Evolutionary conservation across 1,140 invertebrate genomes (phyloP).

Genomic region (Agrypnia vestita): DNA sequence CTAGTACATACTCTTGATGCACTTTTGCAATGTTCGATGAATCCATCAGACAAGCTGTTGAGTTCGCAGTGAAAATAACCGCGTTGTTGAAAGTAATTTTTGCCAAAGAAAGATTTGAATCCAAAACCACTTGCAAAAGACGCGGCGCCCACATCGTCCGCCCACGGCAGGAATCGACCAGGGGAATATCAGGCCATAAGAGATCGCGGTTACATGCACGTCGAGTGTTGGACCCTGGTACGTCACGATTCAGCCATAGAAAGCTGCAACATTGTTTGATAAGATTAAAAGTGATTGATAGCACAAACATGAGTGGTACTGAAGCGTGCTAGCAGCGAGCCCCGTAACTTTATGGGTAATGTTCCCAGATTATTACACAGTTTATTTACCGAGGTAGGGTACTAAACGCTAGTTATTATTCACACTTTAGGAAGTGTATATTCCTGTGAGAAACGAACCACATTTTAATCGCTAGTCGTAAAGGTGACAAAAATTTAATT

Average conservation of each 20-base stretch:
- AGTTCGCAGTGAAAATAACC: not conserved
- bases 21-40: constrained; percentile 2
- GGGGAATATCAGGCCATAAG: constrained; percentile 14
- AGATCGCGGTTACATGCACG: constrained; percentile 24
- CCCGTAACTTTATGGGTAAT: not conserved
- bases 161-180: constrained; percentile 38
- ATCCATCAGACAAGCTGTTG: not conserved
- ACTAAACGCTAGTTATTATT: constrained; percentile 9
- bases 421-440: not conserved
- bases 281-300: constrained; percentile 46
- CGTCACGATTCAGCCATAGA: constrained; percentile 38
- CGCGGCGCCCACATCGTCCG: not conserved
- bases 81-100: not conserved
- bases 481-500: not conserved
- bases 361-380: constrained; percentile 10
- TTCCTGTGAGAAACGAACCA: not conserved
- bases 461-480: not conserved
- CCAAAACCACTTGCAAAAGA: constrained; percentile 7
- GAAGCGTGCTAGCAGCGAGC: not conserved
- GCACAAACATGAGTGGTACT: constrained; percentile 26
- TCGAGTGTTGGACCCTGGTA: constrained; percentile 5
- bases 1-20: too few relatives aligned
- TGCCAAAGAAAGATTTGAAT: constrained; percentile 21
- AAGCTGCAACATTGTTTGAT: constrained; percentile 28
- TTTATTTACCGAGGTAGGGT: constrained; percentile 12